Conservation (phyloP, 2,888 invertebrate species). For the Eilema sororculum region DNA sequence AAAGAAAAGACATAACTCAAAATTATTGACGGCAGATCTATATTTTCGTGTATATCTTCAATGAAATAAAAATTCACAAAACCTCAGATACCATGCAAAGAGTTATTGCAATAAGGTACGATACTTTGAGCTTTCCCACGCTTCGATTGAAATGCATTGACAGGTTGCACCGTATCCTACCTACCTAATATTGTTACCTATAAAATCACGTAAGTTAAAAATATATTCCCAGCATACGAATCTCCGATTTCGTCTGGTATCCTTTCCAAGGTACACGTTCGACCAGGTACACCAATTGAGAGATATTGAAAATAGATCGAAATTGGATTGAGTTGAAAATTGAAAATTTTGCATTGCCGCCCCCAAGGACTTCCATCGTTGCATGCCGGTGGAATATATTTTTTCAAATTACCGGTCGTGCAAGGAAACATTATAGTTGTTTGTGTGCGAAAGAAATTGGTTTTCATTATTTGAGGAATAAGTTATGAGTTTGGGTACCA, state of each 20-base stretch:
- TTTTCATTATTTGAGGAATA: not conserved
- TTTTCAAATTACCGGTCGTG: slow-evolving; percentile 30
- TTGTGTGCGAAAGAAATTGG: slow-evolving; percentile 5
- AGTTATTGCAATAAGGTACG: not conserved
- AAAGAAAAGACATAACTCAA: no score
- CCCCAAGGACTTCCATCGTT: slow-evolving; percentile 28
- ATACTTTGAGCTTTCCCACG: not conserved
- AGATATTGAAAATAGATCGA: slow-evolving; percentile 54
- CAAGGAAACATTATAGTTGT: slow-evolving; percentile 12
- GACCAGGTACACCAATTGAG: slow-evolving; percentile 46
- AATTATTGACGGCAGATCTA: no score
- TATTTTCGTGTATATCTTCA: no score
- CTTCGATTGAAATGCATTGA: not conserved
- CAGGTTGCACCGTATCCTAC: not conserved
- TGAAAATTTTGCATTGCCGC: slow-evolving; percentile 49
- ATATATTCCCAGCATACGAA: not conserved
- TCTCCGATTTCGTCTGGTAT: slow-evolving; percentile 31
- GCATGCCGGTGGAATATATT: slow-evolving; percentile 43
- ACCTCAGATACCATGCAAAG: not conserved
- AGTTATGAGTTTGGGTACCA: not conserved
- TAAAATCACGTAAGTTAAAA: not conserved
- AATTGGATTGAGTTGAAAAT: slow-evolving; percentile 53
- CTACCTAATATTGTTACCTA: not conserved
- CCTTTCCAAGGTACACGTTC: slow-evolving; percentile 43
- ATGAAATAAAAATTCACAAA: not conserved